A percentile compares a stretch with the other conserved stretches of the same genome.
These are phyloP conservation scores for Tenualosa thibaudeaui DNA, from an alignment of 2,797 vertebrate genomes.

Conservation along the genomic window DNA sequence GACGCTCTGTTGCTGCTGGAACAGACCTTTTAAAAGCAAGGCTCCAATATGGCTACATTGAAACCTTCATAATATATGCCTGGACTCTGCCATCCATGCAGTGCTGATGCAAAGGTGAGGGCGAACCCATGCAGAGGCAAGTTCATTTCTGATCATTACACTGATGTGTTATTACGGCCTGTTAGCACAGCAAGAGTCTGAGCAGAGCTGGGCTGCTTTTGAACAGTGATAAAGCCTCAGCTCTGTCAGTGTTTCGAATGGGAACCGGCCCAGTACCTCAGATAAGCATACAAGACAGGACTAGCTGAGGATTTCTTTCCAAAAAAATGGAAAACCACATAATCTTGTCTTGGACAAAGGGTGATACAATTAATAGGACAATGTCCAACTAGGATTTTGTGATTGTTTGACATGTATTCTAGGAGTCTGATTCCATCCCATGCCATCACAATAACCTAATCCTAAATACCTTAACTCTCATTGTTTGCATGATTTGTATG, in stretches of 20 bases:
- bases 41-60: conserved; percentile 39
- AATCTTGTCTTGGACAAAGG: neutral
- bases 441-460: neutral
- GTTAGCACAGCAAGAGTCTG: neutral
- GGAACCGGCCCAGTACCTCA: conserved; percentile 23
- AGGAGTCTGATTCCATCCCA: neutral
- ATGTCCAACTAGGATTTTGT: neutral
- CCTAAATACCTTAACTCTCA: too few species aligned
- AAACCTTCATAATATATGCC: conserved; percentile 44
- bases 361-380: neutral
- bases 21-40: neutral
- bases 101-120: conserved; percentile 25
- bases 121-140: conserved; percentile 32
- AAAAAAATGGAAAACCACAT: neutral
- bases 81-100: conserved; percentile 37
- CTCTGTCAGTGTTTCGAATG: conserved; percentile 12
- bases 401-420: neutral
- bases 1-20: neutral
- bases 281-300: conserved; percentile 32
- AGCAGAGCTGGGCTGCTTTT: conserved; percentile 31
- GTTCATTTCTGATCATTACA: conserved; percentile 47
- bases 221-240: conserved; percentile 38
- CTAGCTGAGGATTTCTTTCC: conserved; percentile 23
- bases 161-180: conserved; percentile 36
- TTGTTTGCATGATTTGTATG: too few species aligned